Percentiles rank a stretch among this genome's conserved stretches.
phyloP scores from a whole-genome alignment of 2,113 vertebrate species.

The Quiscalus mexicanus region DNA sequence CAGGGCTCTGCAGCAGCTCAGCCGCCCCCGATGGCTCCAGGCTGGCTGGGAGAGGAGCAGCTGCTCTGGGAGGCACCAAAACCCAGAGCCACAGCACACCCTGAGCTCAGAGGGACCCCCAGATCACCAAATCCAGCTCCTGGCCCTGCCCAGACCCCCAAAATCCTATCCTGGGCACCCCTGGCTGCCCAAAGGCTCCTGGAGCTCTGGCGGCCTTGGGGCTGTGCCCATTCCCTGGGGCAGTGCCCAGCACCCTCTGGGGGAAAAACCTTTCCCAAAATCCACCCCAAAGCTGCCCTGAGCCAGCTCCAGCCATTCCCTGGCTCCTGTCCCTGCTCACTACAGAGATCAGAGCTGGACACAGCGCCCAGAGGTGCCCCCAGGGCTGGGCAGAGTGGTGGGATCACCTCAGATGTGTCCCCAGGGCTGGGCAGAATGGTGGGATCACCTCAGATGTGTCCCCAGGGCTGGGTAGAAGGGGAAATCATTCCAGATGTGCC shows the following conservation, averaged over 20 bases:
- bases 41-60: neutral
- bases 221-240: neutral
- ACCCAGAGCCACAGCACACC: neutral
- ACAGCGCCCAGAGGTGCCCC: neutral
- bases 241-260: neutral
- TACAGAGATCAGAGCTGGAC: neutral
- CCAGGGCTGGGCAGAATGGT: neutral
- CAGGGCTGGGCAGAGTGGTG: neutral
- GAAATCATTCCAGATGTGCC: neutral
- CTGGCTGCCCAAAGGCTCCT: neutral
- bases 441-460: neutral
- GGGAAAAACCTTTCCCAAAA: fast-evolving
- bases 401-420: neutral
- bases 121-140: fast-evolving
- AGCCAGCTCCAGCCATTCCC: fast-evolving
- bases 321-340: neutral
- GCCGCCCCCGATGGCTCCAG: neutral
- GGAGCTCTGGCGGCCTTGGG: neutral
- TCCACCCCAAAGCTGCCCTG: fast-evolving
- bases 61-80: neutral
- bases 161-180: neutral
- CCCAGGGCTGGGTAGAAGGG: neutral
- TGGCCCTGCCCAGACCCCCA: neutral
- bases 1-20: neutral
- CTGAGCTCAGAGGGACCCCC: neutral